A percentile compares a stretch with the other conserved stretches of the same genome.
phyloP scores from a whole-genome alignment of 1,140 invertebrate species.

The Plectrocnemia conspersa region DNA sequence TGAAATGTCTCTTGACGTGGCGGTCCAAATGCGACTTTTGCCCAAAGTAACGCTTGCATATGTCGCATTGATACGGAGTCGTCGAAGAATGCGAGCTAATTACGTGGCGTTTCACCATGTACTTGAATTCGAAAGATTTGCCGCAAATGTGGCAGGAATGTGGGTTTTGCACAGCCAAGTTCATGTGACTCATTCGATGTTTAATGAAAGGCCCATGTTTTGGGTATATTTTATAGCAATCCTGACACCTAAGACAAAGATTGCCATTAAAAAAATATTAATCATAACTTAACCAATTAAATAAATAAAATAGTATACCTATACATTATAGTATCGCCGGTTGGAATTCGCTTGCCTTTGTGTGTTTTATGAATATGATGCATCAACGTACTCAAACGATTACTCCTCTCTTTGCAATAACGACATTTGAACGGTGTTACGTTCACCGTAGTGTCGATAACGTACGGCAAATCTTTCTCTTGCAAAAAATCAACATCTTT shows the following conservation, averaged over 20 bases:
- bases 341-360: background rate
- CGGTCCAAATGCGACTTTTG: constrained; percentile 2
- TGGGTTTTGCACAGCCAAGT: background rate
- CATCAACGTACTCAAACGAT: background rate
- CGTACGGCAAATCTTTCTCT: constrained; percentile 1
- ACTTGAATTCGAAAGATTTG: constrained; percentile 2
- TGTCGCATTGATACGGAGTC: background rate
- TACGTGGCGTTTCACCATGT: constrained; percentile 5
- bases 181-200: background rate
- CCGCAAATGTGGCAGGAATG: background rate
- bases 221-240: background rate
- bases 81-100: background rate
- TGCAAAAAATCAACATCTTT: too few relatives aligned
- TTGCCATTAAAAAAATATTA: background rate
- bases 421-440: background rate
- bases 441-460: background rate
- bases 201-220: constrained; percentile 2
- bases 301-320: background rate
- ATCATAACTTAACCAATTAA: background rate
- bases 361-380: constrained; percentile 3
- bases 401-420: background rate
- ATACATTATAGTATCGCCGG: background rate
- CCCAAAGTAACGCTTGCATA: constrained; percentile 1
- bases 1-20: background rate
- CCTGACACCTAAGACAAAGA: background rate